These are phyloP conservation scores for Eurytoma californica DNA, from an alignment of 2,888 invertebrate genomes.

Conservation along the genomic window DNA sequence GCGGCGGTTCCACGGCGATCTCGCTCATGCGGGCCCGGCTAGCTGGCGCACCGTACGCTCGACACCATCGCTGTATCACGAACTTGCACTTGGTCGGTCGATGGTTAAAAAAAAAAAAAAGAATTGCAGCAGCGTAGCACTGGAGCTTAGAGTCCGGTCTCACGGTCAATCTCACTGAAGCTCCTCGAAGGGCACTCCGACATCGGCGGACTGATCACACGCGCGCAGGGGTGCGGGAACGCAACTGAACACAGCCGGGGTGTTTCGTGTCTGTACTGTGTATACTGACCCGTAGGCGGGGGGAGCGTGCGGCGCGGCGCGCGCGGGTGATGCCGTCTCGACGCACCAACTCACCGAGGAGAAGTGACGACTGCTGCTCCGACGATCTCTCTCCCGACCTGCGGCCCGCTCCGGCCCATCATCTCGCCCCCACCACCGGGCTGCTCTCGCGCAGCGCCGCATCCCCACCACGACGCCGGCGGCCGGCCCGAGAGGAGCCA, in stretches of 20 bases:
- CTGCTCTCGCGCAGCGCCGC: not conserved
- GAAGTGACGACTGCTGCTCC: slow-evolving; percentile 47
- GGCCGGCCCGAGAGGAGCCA: too few relatives aligned
- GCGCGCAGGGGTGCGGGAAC: not conserved
- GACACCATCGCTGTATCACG: not conserved
- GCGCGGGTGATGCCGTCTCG: slow-evolving; percentile 7
- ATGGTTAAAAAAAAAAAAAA: not conserved
- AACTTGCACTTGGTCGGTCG: not conserved
- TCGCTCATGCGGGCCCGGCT: slow-evolving; percentile 22
- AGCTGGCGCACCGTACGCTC: not conserved
- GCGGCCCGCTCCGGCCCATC: slow-evolving; percentile 46
- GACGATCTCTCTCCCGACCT: slow-evolving; percentile 53
- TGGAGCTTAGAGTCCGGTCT: not conserved
- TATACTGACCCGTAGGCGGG: not conserved
- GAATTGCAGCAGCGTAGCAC: not conserved
- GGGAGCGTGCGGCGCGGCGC: not conserved
- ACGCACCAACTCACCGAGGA: slow-evolving; percentile 47
- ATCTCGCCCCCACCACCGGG: slow-evolving; percentile 47
- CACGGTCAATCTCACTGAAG: not conserved
- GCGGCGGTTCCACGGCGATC: not conserved
- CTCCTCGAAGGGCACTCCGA: not conserved
- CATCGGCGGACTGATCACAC: not conserved
- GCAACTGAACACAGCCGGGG: too few relatives aligned
- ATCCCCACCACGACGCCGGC: not conserved
- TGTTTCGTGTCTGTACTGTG: too few relatives aligned